Base-by-base conservation (phyloP, 1,140 invertebrate species). In the Drosophila orena region DNA sequence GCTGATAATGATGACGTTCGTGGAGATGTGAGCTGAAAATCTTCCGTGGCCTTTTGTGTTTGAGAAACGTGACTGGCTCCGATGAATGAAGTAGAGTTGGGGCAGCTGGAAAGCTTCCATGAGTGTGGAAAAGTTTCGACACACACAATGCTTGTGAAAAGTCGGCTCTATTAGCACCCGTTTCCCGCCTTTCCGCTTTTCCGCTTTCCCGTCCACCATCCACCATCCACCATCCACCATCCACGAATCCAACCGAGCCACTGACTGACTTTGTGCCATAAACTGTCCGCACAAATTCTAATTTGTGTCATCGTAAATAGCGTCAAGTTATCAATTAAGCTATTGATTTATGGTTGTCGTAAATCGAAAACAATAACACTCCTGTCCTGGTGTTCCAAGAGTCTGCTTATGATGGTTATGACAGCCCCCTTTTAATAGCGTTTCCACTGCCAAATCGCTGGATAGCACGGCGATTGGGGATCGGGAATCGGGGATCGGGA, bases 271-370 rank as follows among this genome's bases (percentile, higher is more conserved):
- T 24, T 55, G 43, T 64, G 47, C 24, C 81, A 81, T 86, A 86
- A 86, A 78, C 69, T 74, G 81, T 77, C 83, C 73, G 66, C 74
- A 89, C 83, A 89, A 88, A 88, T 88, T 88, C 84, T 88, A 88
- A 88, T 88, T 88, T 88, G 83, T 88, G 83, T 88, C 83, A 83
- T 89, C 83, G 75, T 86, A 86, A 86, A 86, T 88, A 86, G 83
- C 84, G 84, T 79, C 75, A 71, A 74, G 83, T 88, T 88, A 88
- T 88, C 83, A 88, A 88, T 88, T 88, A 88, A 89, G 84, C 83
- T 77, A 89, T 83, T 88, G 83, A 88, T 88, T 88, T 88, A 88
- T 79, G 71, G 61, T 62, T 66, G 47, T 79, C 84, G 76, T 88
- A 88, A 88, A 88, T 88, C 83, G 83, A 79, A 89, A 79, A 77